Conservation (phyloP, 2,113 vertebrate species). For the Alethe castanea region DNA sequence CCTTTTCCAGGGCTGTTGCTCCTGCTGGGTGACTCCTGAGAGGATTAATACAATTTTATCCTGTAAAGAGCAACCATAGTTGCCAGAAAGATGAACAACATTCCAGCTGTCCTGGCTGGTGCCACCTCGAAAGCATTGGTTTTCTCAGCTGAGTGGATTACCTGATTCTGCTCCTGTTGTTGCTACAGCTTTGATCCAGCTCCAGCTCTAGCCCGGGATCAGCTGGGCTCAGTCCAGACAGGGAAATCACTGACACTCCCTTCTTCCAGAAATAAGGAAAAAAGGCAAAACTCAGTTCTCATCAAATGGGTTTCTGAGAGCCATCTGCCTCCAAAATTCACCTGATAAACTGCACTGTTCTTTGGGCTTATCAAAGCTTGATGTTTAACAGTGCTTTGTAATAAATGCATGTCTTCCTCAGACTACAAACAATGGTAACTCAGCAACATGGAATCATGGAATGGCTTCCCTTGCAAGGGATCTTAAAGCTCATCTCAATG, state of each 20-base stretch:
- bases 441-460: background rate
- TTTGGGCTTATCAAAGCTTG: background rate
- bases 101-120: background rate
- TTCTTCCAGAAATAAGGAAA: background rate
- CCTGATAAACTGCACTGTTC: background rate
- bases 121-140: background rate
- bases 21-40: rapidly evolving
- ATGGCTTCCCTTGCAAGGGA: background rate
- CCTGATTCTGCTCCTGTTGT: background rate
- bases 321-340: background rate
- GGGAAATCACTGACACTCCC: background rate
- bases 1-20: background rate
- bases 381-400: background rate
- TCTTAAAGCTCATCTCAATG: rapidly evolving
- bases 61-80: background rate
- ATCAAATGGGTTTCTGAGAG: background rate
- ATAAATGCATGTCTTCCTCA: background rate
- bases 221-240: background rate
- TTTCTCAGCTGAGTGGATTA: background rate
- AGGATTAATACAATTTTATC: background rate
- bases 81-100: background rate
- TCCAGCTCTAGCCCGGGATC: background rate
- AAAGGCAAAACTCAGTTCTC: background rate
- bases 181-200: background rate
- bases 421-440: background rate